Conservation (phyloP, 2,113 vertebrate genomes). For the Toxostoma redivivum region DNA sequence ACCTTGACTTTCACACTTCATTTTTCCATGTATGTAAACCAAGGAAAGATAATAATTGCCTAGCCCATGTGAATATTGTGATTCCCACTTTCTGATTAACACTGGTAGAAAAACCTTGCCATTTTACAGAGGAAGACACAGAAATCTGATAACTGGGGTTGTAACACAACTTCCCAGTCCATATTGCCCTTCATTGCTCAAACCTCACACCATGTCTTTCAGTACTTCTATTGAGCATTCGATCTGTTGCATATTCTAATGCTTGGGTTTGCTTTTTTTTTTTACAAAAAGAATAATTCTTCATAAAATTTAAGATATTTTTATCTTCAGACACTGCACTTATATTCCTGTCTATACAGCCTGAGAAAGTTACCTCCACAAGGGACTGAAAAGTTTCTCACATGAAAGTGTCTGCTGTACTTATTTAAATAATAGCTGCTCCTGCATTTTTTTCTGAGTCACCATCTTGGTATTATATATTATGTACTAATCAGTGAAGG, state of each 20-base stretch:
- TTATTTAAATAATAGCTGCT: background rate
- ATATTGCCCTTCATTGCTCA: background rate
- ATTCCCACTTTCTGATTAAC: constrained; percentile 11
- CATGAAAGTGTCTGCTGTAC: background rate
- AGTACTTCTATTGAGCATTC: background rate
- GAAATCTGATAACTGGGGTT: background rate
- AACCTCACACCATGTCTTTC: background rate
- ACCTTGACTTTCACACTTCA: background rate
- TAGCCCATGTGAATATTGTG: background rate
- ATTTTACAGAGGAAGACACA: background rate
- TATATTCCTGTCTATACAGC: background rate
- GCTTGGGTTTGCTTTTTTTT: background rate
- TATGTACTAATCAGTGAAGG: background rate
- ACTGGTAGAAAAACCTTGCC: background rate
- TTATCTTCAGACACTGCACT: background rate
- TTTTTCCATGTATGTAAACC: background rate
- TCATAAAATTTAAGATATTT: background rate
- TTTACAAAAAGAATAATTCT: background rate
- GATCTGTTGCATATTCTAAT: background rate
- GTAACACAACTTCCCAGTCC: background rate
- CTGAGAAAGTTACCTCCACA: background rate
- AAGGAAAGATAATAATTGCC: constrained; percentile 3
- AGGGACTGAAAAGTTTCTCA: background rate
- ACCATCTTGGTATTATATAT: background rate
- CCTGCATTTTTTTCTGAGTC: background rate